Evolutionary conservation across 1,140 invertebrate genomes (phyloP).

Genomic region (Zaprionus capensis): DNA sequence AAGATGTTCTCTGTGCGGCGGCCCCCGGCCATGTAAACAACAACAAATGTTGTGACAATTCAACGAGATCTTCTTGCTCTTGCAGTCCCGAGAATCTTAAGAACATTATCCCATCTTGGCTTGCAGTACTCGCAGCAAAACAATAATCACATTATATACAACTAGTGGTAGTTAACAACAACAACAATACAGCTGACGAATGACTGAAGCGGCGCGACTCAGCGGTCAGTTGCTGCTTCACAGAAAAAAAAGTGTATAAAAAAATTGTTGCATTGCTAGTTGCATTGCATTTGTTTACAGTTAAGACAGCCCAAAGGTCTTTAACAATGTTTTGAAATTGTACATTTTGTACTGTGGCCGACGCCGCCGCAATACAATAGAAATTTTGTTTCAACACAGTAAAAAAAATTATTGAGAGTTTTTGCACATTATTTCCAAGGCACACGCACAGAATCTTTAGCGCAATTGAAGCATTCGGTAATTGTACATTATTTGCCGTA

Average conservation of each 20-base stretch:
- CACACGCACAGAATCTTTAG: slow-evolving; percentile 54
- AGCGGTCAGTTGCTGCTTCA: slow-evolving; percentile 23
- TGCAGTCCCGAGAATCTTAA: neutral
- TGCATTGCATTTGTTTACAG: slow-evolving; percentile 29
- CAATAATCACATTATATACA: slow-evolving; percentile 16
- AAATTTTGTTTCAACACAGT: slow-evolving; percentile 54
- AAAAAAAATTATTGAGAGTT: slow-evolving; percentile 49
- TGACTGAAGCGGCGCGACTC: slow-evolving; percentile 14
- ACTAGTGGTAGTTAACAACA: slow-evolving; percentile 6
- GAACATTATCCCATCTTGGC: neutral
- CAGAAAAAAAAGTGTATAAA: slow-evolving; percentile 43
- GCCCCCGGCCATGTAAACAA: slow-evolving; percentile 28
- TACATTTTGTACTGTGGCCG: neutral
- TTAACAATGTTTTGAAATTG: slow-evolving; percentile 22
- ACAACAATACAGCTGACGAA: slow-evolving; percentile 36
- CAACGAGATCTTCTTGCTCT: neutral
- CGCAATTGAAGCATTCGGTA: slow-evolving; percentile 14
- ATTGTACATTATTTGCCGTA: slow-evolving; percentile 26
- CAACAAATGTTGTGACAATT: slow-evolving; percentile 36
- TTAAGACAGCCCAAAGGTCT: slow-evolving; percentile 9
- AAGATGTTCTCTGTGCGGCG: neutral
- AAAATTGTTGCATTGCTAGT: slow-evolving; percentile 17
- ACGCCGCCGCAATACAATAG: slow-evolving; percentile 30
- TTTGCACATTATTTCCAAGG: slow-evolving; percentile 56
- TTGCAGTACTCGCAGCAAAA: slow-evolving; percentile 9